Base-by-base conservation (phyloP, 37 sponge, comb jelly and placozoan genomes). In the Spongia lamella region DNA sequence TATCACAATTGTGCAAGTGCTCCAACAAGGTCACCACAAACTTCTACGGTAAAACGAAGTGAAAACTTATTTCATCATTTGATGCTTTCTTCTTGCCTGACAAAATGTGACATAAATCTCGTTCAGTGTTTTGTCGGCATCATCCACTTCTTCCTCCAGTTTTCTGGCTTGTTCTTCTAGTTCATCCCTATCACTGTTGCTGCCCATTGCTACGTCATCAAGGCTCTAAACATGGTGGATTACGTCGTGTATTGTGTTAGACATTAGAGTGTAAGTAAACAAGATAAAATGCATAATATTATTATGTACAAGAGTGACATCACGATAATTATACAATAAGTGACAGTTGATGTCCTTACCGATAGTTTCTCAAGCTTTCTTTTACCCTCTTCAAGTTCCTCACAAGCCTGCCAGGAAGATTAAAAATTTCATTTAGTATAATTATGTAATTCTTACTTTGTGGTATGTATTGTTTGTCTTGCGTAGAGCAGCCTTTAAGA, bases 181-280 rank as follows among this genome's bases (percentile, higher is more conserved):
- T 31, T 72, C 82, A 52, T 77, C 65, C 31, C 66, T 70, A 61
- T 77, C 82, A 35, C 81, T 82, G 47, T 9, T 43, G 54, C 59
- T 54, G 3, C 88, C 88, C 81, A 68, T 64, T 55, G 83, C 83
- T 14, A 87, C 77, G 53, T 81, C 88, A 81, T 87, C 88, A 25
- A 87, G 58, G 57, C 74, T 71, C 17, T 68, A 11, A 14, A 22
- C 6, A 43, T 9, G 9, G 47, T 43, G 47, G 5, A 5, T 43
- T 9, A 43, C 5, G 47, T 43, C 9, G 5, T 43, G 47, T 43
- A n/a, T n/a, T n/a, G n/a, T n/a, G n/a, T n/a, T n/a, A n/a, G n/a
- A n/a, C n/a, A n/a, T n/a, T n/a, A n/a, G n/a, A n/a, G n/a, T n/a
- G n/a, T n/a, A n/a, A n/a, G n/a, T n/a, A n/a, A n/a, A n/a, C n/a